phyloP scores from a whole-genome alignment of 2,888 invertebrate genomes.

The Lypha dubia region DNA sequence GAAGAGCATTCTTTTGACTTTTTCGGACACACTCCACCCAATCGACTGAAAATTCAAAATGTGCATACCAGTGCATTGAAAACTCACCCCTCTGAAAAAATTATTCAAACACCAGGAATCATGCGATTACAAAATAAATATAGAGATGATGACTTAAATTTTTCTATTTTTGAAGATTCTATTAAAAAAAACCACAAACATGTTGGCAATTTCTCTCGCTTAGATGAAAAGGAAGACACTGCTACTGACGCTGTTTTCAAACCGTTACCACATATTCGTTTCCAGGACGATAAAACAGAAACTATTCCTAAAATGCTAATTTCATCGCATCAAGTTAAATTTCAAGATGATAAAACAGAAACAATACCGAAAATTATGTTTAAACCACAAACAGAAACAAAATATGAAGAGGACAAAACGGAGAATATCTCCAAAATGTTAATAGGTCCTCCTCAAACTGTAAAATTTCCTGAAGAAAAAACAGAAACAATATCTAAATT shows the following conservation, averaged over 20 bases:
- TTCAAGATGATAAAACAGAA: constrained; percentile 80
- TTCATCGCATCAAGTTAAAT: constrained; percentile 70
- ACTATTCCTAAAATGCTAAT: constrained; percentile 77
- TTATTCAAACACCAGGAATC: constrained; percentile 72
- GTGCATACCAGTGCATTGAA: background rate
- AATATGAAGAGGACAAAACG: constrained; percentile 74
- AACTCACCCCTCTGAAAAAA: background rate
- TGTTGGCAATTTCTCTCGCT: constrained; percentile 78
- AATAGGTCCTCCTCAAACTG: constrained; percentile 23
- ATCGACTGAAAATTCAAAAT: constrained; percentile 42
- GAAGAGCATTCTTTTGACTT: constrained; percentile 76
- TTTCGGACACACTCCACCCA: constrained; percentile 78
- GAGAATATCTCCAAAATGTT: constrained; percentile 73
- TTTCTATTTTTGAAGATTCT: constrained; percentile 77
- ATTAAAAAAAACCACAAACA: constrained; percentile 71
- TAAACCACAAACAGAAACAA: constrained; percentile 58
- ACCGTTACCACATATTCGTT: constrained; percentile 73
- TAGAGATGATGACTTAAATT: constrained; percentile 47
- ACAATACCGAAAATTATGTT: constrained; percentile 77
- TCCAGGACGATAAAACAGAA: constrained; percentile 81
- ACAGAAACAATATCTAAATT: constrained; percentile 70
- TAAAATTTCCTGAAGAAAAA: constrained; percentile 73
- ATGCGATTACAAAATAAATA: constrained; percentile 68
- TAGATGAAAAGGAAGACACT: constrained; percentile 78
- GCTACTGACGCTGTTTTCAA: constrained; percentile 75